Evolutionary conservation across 2,888 invertebrate species (phyloP), one percentile per base, ranked within the genome.

Genomic region (Tigriopus californicus): DNA sequence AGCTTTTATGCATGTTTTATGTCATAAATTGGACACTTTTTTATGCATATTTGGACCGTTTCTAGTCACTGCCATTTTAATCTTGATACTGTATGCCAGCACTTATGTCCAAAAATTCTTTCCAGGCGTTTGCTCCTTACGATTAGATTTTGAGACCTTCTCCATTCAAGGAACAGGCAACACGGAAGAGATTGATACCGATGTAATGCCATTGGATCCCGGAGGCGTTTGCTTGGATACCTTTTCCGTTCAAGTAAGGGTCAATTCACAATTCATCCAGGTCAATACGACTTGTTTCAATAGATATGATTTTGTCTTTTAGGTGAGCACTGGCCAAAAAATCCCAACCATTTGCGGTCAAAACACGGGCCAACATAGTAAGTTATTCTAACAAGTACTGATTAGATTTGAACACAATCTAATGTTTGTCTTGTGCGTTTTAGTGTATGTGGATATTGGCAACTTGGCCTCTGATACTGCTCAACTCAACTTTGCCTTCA

Each of bases 291-390:
- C 11, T 41, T 41, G 11, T 41, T 41, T 41, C 11, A 11, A 13
- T 13, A 41, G 41, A 41, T 13, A 41, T n/a, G n/a, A 33, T 33
- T 3, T 3, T 33, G 3, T 33, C 4, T 33, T 33, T 33, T 8
- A 33, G 33, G 33, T 33, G 33, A 44, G 10, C 18, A 44, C 44
- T 2, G 54, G 54, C 2, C 54, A 54, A 54, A n/a, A 1, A 10
- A 41, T 40, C 12, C 54, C 54, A 18, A 41, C 41, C 1, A 54
- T 54, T 33, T 54, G 54, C 41, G 54, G 54, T 18, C 18, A 6
- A 40, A 54, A 54, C 15, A 33, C 12, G 15, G 54, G 54, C 33
- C 54, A 54, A 41, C 54, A 54, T 33, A 41, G 54, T 54, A 40
- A 41, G 15, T 41, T 5, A n/a, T 18, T 40, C 11, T 13, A n/a